A percentile compares a stretch with the other conserved stretches of the same genome.
phyloP scores from a whole-genome alignment of 2,888 invertebrate species.

The Xylocampa areola region DNA sequence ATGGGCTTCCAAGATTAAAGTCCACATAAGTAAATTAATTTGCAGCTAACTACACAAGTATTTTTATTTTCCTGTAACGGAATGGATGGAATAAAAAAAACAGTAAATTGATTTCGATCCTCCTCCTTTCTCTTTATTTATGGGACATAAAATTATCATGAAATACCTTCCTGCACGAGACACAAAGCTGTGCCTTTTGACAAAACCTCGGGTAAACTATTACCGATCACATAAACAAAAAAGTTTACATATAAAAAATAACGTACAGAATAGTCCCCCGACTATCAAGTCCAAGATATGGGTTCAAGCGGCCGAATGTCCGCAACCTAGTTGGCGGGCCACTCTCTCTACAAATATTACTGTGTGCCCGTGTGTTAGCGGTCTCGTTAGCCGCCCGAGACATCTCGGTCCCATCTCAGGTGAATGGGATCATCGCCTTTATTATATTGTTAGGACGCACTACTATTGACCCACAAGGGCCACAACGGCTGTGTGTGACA shows the following conservation, averaged over 20 bases:
- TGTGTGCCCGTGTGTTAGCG: constrained; percentile 52
- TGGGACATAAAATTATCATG: too few species aligned
- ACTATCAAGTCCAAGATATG: constrained; percentile 69
- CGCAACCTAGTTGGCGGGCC: constrained; percentile 81
- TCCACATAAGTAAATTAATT: too few species aligned
- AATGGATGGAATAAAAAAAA: too few species aligned
- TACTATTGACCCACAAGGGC: constrained; percentile 17
- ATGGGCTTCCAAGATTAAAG: too few species aligned
- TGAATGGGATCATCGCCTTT: constrained; percentile 51
- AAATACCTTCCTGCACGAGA: too few species aligned
- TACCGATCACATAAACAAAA: background rate
- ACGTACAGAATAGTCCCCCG: constrained; percentile 51
- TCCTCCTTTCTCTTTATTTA: too few species aligned
- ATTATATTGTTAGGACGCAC: constrained; percentile 31
- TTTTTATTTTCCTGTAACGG: too few species aligned
- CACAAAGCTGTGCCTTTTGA: background rate
- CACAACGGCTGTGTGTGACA: constrained; percentile 9
- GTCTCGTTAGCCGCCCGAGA: constrained; percentile 53
- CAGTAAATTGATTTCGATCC: too few species aligned
- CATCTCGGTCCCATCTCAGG: constrained; percentile 48
- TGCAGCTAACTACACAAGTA: too few species aligned
- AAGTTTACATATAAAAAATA: constrained; percentile 11
- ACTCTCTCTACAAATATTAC: constrained; percentile 60
- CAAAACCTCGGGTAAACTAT: background rate
- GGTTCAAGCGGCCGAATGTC: constrained; percentile 67